Conservation (phyloP, 35 echinoderm and acorn worm genomes). For the Nesometra sesokonis region DNA sequence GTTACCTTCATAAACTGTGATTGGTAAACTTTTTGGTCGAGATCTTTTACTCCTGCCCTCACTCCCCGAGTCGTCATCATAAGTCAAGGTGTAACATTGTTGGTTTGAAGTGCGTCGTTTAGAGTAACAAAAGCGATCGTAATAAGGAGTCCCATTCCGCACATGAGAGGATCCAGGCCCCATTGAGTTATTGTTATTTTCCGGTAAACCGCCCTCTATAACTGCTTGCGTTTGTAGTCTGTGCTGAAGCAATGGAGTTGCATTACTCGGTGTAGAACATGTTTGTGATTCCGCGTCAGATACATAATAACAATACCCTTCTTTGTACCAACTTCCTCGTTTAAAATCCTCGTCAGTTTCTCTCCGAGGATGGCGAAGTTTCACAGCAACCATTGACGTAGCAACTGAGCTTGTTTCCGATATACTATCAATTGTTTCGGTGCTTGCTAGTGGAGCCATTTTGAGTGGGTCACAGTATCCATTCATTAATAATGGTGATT, state of each 20-base stretch:
- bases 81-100: not conserved
- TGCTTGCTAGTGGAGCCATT: not conserved
- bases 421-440: not conserved
- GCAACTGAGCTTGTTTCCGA: not conserved
- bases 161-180: not conserved
- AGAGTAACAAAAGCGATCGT: not conserved
- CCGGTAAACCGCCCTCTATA: not conserved
- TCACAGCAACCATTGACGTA: not conserved
- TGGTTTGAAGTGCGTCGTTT: not conserved
- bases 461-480: not conserved
- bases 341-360: not conserved
- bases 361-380: not conserved
- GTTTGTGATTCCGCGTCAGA: not conserved
- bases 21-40: not conserved
- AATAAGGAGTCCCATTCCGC: not conserved
- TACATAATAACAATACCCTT: not conserved
- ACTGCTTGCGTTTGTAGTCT: not conserved
- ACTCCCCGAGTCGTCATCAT: not conserved
- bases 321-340: not conserved
- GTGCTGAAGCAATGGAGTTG: not conserved
- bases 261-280: not conserved
- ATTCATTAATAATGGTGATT: not conserved
- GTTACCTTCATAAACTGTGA: not conserved
- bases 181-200: not conserved
- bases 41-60: not conserved